phyloP scores from a whole-genome alignment of 30 jellyfish, hydroid and myxozoan species.

The Euphysa ruthae region DNA sequence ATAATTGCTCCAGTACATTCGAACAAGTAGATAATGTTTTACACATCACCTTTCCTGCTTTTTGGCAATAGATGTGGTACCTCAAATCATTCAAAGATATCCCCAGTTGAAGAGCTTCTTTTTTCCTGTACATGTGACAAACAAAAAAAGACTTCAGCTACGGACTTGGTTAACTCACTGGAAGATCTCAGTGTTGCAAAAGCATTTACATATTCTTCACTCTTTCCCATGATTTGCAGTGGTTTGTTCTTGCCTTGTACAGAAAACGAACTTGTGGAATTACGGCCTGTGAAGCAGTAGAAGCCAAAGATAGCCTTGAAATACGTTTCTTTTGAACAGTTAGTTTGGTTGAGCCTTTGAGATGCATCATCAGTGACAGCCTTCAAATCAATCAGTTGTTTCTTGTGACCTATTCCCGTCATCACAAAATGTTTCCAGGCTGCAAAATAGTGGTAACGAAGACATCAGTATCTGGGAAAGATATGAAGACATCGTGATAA shows the following conservation, averaged over 20 bases:
- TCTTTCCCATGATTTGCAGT: neutral
- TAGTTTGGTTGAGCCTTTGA: neutral
- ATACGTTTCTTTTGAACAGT: neutral
- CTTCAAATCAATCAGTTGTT: neutral
- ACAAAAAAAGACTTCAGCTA: neutral
- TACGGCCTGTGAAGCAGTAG: too few relatives aligned
- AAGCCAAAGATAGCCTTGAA: neutral
- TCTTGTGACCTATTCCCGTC: neutral
- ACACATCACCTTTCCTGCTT: too few relatives aligned
- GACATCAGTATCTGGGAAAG: constrained; percentile 9
- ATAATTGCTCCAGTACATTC: too few relatives aligned
- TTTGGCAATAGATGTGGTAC: neutral
- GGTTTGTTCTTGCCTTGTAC: constrained; percentile 2
- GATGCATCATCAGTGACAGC: neutral
- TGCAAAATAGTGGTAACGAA: neutral
- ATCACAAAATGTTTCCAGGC: neutral
- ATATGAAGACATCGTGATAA: neutral
- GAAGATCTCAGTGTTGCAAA: neutral
- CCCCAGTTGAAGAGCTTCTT: neutral
- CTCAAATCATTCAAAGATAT: neutral
- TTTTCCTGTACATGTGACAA: neutral
- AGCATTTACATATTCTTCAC: neutral
- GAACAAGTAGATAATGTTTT: too few relatives aligned
- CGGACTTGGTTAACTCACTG: neutral
- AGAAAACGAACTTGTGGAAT: neutral